phyloP scores from a whole-genome alignment of 1,140 invertebrate species.

The Cecropterus lyciades region DNA sequence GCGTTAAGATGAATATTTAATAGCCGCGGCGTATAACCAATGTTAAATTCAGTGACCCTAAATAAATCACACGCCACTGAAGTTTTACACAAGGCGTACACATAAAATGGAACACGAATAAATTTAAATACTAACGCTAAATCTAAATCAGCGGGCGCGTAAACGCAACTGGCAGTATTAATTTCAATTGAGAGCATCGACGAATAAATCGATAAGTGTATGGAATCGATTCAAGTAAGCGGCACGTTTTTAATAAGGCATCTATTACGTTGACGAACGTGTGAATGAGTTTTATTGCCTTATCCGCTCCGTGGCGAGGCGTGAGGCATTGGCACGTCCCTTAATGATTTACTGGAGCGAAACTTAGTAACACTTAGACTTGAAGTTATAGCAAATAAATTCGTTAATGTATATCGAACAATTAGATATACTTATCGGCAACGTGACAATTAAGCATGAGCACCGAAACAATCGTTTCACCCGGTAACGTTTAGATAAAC shows the following conservation, averaged over 20 bases:
- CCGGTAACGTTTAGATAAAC: constrained; percentile 17
- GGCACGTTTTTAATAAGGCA: constrained; percentile 77
- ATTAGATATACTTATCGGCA: constrained; percentile 8
- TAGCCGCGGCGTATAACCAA: constrained; percentile 45
- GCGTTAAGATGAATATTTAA: constrained; percentile 34
- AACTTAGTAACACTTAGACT: constrained; percentile 32
- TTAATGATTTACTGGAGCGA: constrained; percentile 70
- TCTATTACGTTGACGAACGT: constrained; percentile 77
- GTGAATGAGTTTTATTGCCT: constrained; percentile 81
- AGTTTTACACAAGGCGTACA: constrained; percentile 61
- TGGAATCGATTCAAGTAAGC: constrained; percentile 57
- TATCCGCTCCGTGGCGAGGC: constrained; percentile 58
- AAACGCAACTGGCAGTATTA: constrained; percentile 63
- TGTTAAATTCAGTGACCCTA: constrained; percentile 54
- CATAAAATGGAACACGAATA: constrained; percentile 67
- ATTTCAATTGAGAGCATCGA: constrained; percentile 67
- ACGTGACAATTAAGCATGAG: constrained; percentile 18
- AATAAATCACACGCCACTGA: constrained; percentile 63
- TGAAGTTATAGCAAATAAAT: constrained; percentile 10
- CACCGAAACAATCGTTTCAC: constrained; percentile 18
- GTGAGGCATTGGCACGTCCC: constrained; percentile 66
- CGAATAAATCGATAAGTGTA: constrained; percentile 59
- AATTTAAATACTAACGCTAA: constrained; percentile 62
- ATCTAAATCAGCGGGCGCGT: constrained; percentile 56
- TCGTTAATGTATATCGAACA: constrained; percentile 12